These are phyloP conservation scores for Pyrrhia umbra DNA, from an alignment of 2,888 invertebrate genomes.

Conservation along the genomic window DNA sequence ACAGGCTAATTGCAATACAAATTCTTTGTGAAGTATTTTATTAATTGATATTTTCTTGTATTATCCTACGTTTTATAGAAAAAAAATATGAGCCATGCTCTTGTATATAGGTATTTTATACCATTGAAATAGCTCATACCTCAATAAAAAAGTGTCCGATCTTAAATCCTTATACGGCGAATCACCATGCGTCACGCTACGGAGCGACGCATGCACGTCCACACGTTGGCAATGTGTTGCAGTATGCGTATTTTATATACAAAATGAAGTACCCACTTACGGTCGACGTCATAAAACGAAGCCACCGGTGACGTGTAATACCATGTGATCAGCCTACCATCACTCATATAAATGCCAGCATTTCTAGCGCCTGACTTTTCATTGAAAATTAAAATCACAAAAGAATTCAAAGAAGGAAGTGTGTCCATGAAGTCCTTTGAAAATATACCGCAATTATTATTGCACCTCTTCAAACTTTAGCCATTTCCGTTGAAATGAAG, in stretches of 20 bases:
- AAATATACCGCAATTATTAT: conserved; percentile 51
- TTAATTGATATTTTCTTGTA: neutral
- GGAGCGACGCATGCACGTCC: too few relatives aligned
- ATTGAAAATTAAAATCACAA: conserved; percentile 13
- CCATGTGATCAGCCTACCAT: too few relatives aligned
- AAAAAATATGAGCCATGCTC: neutral
- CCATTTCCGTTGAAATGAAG: conserved; percentile 53
- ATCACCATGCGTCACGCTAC: too few relatives aligned
- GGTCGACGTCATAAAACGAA: too few relatives aligned
- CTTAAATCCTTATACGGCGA: too few relatives aligned
- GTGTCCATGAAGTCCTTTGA: conserved; percentile 35
- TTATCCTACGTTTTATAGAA: too few relatives aligned
- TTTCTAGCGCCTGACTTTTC: neutral
- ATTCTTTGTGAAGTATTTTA: neutral
- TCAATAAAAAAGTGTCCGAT: too few relatives aligned
- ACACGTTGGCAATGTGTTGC: too few relatives aligned
- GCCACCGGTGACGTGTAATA: too few relatives aligned
- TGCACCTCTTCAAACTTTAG: conserved; percentile 56
- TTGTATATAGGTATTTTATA: neutral
- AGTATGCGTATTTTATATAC: too few relatives aligned
- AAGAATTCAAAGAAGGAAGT: conserved; percentile 8
- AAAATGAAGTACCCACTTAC: too few relatives aligned
- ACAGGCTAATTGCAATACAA: neutral
- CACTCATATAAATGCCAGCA: neutral
- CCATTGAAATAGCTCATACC: too few relatives aligned